phyloP scores from a whole-genome alignment of 2,888 invertebrate species.

The Synanthedon myopaeformis region DNA sequence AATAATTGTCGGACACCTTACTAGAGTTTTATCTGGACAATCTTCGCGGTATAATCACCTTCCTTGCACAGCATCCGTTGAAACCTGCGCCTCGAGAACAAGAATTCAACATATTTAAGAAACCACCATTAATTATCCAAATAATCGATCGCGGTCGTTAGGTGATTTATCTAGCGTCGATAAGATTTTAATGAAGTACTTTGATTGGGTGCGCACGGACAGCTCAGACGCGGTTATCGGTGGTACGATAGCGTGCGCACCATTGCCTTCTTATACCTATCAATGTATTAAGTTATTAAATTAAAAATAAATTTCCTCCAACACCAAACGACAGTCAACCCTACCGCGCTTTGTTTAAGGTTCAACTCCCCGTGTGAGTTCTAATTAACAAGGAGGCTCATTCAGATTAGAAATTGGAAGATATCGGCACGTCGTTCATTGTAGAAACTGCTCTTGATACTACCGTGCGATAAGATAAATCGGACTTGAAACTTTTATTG shows the following conservation, averaged over 20 bases:
- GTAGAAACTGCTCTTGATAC: conserved; percentile 66
- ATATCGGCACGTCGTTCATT: conserved; percentile 69
- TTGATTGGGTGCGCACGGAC: conserved; percentile 65
- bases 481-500: conserved; percentile 57
- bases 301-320: conserved; percentile 47
- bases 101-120: conserved; percentile 59
- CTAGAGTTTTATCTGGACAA: background rate
- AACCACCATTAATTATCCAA: conserved; percentile 65
- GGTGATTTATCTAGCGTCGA: conserved; percentile 69
- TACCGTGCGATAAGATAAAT: conserved; percentile 64
- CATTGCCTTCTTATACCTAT: conserved; percentile 61
- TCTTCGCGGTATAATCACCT: background rate
- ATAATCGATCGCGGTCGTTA: conserved; percentile 68
- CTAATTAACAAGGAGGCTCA: conserved; percentile 65
- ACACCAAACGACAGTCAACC: conserved; percentile 24
- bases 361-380: conserved; percentile 17
- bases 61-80: conserved; percentile 8
- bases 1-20: background rate
- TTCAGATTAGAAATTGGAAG: conserved; percentile 67
- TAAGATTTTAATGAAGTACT: conserved; percentile 72
- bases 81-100: conserved; percentile 38
- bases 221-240: conserved; percentile 52
- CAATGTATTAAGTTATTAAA: conserved; percentile 66
- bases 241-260: conserved; percentile 50
- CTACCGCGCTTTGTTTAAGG: conserved; percentile 20